A percentile compares a stretch with the other conserved stretches of the same genome.
These are phyloP conservation scores for Dichetophora obliterata DNA, from an alignment of 2,888 invertebrate genomes.

Conservation along the genomic window DNA sequence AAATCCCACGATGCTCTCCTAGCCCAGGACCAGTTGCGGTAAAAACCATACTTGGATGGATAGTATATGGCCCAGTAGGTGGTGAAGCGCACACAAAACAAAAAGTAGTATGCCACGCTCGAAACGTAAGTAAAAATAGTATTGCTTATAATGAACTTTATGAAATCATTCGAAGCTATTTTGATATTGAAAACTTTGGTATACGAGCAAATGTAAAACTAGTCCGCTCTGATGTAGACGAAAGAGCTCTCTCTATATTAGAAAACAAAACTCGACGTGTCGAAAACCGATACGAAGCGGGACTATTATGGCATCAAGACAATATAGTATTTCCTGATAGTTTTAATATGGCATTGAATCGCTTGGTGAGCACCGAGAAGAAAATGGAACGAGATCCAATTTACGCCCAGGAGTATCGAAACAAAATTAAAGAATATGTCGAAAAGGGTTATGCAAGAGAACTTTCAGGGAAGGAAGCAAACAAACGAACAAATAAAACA, in stretches of 20 bases:
- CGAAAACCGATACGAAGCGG: constrained; percentile 19
- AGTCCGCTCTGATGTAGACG: constrained; percentile 13
- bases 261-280: constrained; percentile 1
- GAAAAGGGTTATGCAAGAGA: background rate
- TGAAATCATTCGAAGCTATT: background rate
- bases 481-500: background rate
- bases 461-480: background rate
- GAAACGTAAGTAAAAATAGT: background rate
- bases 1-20: background rate
- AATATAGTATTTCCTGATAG: constrained; percentile 33
- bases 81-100: background rate
- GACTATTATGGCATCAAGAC: constrained; percentile 34
- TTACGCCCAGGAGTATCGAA: constrained; percentile 1
- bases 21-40: constrained; percentile 12
- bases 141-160: background rate
- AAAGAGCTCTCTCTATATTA: constrained; percentile 24
- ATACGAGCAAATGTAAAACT: background rate
- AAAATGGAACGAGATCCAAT: constrained; percentile 28
- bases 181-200: constrained; percentile 4
- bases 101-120: background rate
- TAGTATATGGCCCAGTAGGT: constrained; percentile 2
- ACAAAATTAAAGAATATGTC: background rate
- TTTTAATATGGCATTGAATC: constrained; percentile 13
- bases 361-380: background rate
- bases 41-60: constrained; percentile 1